Evolutionary conservation across 2,113 vertebrate species (phyloP).

Genomic region (Notarius quadriscutis): DNA sequence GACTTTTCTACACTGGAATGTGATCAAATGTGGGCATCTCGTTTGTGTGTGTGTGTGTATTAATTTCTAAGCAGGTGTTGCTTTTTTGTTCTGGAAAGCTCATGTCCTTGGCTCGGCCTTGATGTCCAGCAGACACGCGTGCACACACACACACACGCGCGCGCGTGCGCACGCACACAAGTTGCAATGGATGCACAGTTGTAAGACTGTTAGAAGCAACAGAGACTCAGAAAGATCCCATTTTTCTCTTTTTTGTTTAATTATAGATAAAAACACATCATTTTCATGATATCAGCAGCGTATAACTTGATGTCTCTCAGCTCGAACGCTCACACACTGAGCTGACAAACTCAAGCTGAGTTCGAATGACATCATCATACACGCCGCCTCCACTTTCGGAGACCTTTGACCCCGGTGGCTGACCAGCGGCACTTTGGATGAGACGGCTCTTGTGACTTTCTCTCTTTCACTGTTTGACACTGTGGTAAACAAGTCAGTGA

Average conservation of each 20-base stretch:
- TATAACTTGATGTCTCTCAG: background rate
- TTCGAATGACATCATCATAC: slow-evolving; percentile 1
- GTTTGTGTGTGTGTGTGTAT: background rate
- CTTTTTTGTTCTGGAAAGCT: slow-evolving; percentile 9
- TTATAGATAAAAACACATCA: background rate
- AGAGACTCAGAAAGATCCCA: background rate
- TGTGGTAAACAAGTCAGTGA: slow-evolving; percentile 33
- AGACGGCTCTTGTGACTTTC: slow-evolving; percentile 42
- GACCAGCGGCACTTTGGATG: background rate
- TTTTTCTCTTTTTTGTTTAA: too few relatives aligned
- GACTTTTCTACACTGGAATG: too few relatives aligned
- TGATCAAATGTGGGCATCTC: too few relatives aligned
- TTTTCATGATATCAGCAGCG: background rate
- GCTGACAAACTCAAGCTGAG: background rate
- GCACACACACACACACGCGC: slow-evolving; percentile 18
- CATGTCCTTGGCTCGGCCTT: slow-evolving; percentile 40
- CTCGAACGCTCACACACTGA: background rate
- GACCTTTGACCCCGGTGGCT: slow-evolving; percentile 30
- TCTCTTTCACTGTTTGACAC: slow-evolving; percentile 28
- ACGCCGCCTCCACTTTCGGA: background rate
- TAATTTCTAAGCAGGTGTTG: background rate
- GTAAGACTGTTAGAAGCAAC: slow-evolving; percentile 1
- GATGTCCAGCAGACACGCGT: slow-evolving; percentile 38
- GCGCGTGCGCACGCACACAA: slow-evolving; percentile 10
- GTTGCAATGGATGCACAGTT: slow-evolving; percentile 55